Evolutionary conservation across 2,797 vertebrate genomes (phyloP).

Genomic region (Merluccius polli): DNA sequence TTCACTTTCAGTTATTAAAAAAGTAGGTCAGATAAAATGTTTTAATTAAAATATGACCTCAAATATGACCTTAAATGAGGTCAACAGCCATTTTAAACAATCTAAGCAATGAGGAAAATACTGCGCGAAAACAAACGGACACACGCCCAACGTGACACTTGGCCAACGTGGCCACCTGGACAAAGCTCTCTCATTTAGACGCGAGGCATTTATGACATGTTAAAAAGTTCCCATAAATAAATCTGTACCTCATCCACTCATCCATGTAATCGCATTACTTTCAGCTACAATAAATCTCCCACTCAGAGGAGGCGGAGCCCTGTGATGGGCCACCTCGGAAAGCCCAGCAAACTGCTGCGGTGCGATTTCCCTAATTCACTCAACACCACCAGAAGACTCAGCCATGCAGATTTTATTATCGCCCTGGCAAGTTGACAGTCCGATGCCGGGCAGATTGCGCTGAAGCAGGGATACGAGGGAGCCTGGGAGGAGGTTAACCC

Average conservation of each 20-base stretch:
- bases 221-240: slow-evolving; percentile 11
- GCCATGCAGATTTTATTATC: slow-evolving; percentile 55
- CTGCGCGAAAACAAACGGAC: not conserved
- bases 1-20: not conserved
- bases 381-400: slow-evolving; percentile 49
- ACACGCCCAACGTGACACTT: not conserved
- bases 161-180: not conserved
- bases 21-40: not conserved
- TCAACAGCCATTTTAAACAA: not conserved
- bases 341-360: slow-evolving; percentile 58
- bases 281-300: slow-evolving; percentile 54
- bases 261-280: slow-evolving; percentile 54
- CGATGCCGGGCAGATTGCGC: slow-evolving; percentile 48
- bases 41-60: not conserved
- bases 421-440: slow-evolving; percentile 38
- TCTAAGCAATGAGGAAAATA: not conserved
- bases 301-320: slow-evolving; percentile 47
- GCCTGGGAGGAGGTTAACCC: slow-evolving; percentile 44
- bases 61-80: not conserved
- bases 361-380: slow-evolving; percentile 67
- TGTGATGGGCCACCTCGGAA: slow-evolving; percentile 62
- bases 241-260: slow-evolving; percentile 46
- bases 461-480: slow-evolving; percentile 45
- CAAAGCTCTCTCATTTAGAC: not conserved
- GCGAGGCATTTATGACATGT: not conserved